Conservation (phyloP, 2,888 invertebrate species). For the Epistrophe grossulariae region DNA sequence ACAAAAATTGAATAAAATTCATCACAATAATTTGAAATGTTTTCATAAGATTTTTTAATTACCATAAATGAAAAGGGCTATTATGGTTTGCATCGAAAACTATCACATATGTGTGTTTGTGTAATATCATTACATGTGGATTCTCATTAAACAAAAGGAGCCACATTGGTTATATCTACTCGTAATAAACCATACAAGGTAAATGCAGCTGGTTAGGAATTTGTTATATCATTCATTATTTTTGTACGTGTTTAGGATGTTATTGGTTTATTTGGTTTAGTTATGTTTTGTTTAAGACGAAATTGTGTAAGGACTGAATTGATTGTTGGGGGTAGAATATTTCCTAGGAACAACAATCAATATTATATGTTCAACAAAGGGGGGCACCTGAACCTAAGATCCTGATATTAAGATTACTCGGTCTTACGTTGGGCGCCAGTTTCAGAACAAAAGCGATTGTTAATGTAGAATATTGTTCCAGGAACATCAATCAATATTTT, state of each 20-base stretch:
- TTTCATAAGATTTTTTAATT: slow-evolving; percentile 3
- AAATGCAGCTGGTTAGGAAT: not conserved
- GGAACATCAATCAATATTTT: too few species aligned
- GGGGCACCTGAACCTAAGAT: too few species aligned
- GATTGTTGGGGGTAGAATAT: not conserved
- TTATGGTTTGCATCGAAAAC: not conserved
- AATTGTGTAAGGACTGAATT: not conserved
- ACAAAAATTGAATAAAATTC: not conserved
- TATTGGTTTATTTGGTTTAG: not conserved
- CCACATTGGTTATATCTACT: not conserved
- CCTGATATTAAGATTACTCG: too few species aligned
- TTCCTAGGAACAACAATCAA: not conserved
- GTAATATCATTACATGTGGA: not conserved
- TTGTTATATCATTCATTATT: not conserved
- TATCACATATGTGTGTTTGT: not conserved
- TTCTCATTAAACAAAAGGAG: not conserved
- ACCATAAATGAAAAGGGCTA: slow-evolving; percentile 7
- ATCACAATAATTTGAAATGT: not conserved
- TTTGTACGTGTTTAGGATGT: not conserved
- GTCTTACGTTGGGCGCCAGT: too few species aligned
- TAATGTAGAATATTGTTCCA: too few species aligned
- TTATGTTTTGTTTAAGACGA: not conserved
- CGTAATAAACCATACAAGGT: not conserved
- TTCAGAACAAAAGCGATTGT: too few species aligned
- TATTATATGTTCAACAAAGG: not conserved